Evolutionary conservation across 2,113 vertebrate genomes (phyloP).

Genomic region (Puffinus mauretanicus): DNA sequence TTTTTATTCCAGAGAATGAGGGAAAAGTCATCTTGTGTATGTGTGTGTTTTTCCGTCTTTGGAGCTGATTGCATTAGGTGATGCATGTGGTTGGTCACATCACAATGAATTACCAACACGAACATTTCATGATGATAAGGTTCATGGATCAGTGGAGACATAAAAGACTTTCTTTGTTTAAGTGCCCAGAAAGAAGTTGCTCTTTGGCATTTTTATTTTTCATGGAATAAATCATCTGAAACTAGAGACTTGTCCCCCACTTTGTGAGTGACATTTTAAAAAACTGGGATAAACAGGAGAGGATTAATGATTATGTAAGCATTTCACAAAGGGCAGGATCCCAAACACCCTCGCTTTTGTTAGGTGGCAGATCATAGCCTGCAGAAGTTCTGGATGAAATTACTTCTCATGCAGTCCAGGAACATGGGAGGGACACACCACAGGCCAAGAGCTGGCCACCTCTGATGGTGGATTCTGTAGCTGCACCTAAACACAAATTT

Average conservation of each 20-base stretch:
- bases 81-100: not conserved
- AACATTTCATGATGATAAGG: constrained; percentile 3
- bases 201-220: not conserved
- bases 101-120: not conserved
- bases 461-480: not conserved
- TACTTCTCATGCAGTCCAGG: not conserved
- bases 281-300: not conserved
- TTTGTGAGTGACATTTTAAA: not conserved
- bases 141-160: constrained; percentile 19
- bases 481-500: not conserved
- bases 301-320: constrained; percentile 18
- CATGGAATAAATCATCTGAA: constrained; percentile 4
- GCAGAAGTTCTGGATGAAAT: not conserved
- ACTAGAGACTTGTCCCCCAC: not conserved
- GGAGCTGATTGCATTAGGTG: not conserved
- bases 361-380: not conserved
- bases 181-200: constrained; percentile 1
- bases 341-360: not conserved
- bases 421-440: not conserved
- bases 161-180: constrained; percentile 45
- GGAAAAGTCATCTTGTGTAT: not conserved
- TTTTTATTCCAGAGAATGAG: not conserved
- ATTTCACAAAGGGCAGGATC: not conserved
- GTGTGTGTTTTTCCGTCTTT: not conserved
- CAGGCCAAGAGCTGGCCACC: not conserved